Base-by-base conservation (phyloP, 37 sponge, comb jelly and placozoan species). In the Spongilla lacustris region DNA sequence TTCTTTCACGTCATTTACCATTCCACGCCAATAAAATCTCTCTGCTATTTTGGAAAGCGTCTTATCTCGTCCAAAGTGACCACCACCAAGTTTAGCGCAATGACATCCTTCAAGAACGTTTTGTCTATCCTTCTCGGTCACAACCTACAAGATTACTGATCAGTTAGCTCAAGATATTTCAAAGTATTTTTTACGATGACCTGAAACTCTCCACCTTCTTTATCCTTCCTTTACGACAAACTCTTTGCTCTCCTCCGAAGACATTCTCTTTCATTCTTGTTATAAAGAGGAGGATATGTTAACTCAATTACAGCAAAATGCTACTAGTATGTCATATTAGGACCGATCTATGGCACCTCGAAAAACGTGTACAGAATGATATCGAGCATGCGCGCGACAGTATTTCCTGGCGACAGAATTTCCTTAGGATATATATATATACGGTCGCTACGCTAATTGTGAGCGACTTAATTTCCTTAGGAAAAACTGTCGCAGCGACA, bases 1-100 rank as follows among this genome's bases (percentile, higher is more conserved):
- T 34, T 79, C 71, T 67, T 69, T 87, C 50, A 87, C 81, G 41
- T 87, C 87, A 26, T 79, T 41, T n/a, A 27, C 87, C 81, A 27
- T 71, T 37, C 87, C 87, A 87, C 69, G 71, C 87, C 87, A 87
- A 28, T 80, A 80, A 50, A 72, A 80, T 19, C 73, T 24, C 37
- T 87, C 72, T 23, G 49, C 48, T 22, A 86, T 71, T 36, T 71
- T 82, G 72, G 73, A 75, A 26, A 82, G 34, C 2, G 83, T 82
- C 73, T 82, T 82, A 36, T 78, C 87, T 48, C 71, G 5, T 17
- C 87, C 87, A 80, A 86, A 86, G 49, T 86, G 87, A 4, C 80
- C 87, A 33, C 80, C 80, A 66, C 81, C 70, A 69, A 86, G 71
- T 80, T 70, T 30, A 68, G 33, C 38, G 21, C 70, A 69, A 71